Base-by-base conservation (phyloP, 2,797 vertebrate species). In the Schizothorax lantsangensis region DNA sequence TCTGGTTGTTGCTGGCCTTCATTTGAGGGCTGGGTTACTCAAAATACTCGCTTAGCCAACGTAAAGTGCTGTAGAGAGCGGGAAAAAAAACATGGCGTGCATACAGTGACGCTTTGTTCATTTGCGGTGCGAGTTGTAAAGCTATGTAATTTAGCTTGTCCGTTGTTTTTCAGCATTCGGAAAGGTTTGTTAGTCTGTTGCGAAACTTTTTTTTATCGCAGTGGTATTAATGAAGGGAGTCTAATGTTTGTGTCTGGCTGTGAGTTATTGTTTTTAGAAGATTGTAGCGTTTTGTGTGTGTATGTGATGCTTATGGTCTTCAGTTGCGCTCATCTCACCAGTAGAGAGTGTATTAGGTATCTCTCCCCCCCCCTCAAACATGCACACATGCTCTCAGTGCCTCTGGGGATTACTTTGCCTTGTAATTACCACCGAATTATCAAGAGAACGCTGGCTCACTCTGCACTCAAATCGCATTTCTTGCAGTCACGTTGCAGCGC, bases 401-500 rank as follows among this genome's bases (percentile, higher is more conserved):
- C 93, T 88, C 40, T 88, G 92, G 95, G 96, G 94, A 93, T 97
- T 94, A 89, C 94, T 95, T 95, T 95, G 95, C 96, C 95, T 97
- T 96, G 93, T 97, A 96, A 97, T 97, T 96, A 96, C 93, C 92
- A 92, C 92, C 92, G 95, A 96, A 95, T 97, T 96, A 95, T 95
- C 94, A 95, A 94, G 94, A 95, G 94, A 94, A 94, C 92, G 91
- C 94, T 95, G 91, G 94, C 93, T 95, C 95, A 95, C 95, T 95
- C 90, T 94, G 91, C 94, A 96, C 95, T 95, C 94, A 95, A 95
- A 96, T 93, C 92, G 89, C 91, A 93, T 94, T 93, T 89, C 92
- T 95, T 94, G 92, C 94, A 91, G 88, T 94, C 78, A 86, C 72
- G 64, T 86, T 72, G 38, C 84, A 81, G 49, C 62, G 62, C 49